These are phyloP conservation scores for Hydrolagus affinis DNA, from an alignment of 2,113 vertebrate species.

Conservation along the genomic window DNA sequence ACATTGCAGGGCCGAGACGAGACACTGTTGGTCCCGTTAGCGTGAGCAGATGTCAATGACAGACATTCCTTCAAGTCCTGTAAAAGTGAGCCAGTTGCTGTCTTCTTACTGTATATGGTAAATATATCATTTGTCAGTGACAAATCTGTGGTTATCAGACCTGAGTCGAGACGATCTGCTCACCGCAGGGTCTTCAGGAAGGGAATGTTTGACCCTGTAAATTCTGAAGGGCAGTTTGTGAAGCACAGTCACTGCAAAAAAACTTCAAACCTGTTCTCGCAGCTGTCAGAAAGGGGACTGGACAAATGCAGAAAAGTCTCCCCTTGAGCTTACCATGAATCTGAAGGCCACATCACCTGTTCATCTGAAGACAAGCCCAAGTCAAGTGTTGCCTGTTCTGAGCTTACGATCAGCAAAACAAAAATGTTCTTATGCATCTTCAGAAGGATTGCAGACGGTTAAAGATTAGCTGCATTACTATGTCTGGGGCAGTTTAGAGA, in stretches of 20 bases:
- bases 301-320: conserved; percentile 16
- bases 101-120: conserved; percentile 31
- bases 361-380: conserved; percentile 6
- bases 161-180: conserved; percentile 15
- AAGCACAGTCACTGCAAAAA: conserved; percentile 7
- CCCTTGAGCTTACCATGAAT: conserved; percentile 23
- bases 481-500: background rate
- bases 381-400: conserved; percentile 12
- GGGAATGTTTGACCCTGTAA: conserved; percentile 27
- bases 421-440: background rate
- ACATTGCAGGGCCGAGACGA: conserved; percentile 6
- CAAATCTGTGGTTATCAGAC: conserved; percentile 26
- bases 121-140: conserved; percentile 28
- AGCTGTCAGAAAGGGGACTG: conserved; percentile 17
- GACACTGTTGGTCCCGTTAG: conserved; percentile 22
- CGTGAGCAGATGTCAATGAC: conserved; percentile 15
- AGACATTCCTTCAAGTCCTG: conserved; percentile 15
- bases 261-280: conserved; percentile 30
- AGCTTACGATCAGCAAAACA: background rate
- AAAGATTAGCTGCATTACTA: background rate
- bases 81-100: conserved; percentile 27
- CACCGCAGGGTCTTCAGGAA: conserved; percentile 29
- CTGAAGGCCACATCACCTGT: conserved; percentile 28
- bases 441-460: background rate
- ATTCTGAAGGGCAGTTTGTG: conserved; percentile 20